Conservation (phyloP, 2,797 vertebrate species). For the Eulemur albifrons region DNA sequence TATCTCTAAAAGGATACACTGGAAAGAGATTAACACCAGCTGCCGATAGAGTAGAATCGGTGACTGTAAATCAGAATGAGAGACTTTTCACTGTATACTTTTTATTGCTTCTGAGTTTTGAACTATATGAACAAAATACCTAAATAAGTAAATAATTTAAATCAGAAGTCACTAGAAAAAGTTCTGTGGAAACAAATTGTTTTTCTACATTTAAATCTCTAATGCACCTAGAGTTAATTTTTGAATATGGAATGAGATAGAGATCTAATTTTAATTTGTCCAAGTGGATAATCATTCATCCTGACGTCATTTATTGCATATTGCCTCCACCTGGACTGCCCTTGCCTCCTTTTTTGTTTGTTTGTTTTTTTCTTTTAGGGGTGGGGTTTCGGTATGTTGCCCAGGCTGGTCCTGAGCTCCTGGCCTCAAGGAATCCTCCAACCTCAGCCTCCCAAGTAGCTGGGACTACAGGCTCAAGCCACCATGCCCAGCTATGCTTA, state of each 20-base stretch:
- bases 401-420: no score
- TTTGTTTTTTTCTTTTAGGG: no score
- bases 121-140: background rate
- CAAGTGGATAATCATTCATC: background rate
- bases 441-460: no score
- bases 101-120: slow-evolving; percentile 1
- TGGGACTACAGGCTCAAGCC: no score
- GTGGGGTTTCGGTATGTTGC: no score
- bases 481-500: background rate
- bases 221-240: background rate
- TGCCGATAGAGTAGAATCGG: background rate
- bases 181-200: background rate
- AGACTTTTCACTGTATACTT: background rate
- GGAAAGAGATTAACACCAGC: background rate
- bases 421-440: no score
- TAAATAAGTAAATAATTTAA: slow-evolving; percentile 9
- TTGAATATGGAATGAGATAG: background rate
- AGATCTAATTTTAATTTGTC: background rate
- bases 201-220: background rate
- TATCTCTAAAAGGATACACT: background rate
- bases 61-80: background rate
- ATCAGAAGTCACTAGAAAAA: background rate
- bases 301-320: background rate
- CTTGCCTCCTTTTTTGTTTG: background rate
- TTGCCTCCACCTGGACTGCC: background rate